These are phyloP conservation scores for Charaxes varanes DNA, from an alignment of 1,140 invertebrate species.

Conservation along the genomic window DNA sequence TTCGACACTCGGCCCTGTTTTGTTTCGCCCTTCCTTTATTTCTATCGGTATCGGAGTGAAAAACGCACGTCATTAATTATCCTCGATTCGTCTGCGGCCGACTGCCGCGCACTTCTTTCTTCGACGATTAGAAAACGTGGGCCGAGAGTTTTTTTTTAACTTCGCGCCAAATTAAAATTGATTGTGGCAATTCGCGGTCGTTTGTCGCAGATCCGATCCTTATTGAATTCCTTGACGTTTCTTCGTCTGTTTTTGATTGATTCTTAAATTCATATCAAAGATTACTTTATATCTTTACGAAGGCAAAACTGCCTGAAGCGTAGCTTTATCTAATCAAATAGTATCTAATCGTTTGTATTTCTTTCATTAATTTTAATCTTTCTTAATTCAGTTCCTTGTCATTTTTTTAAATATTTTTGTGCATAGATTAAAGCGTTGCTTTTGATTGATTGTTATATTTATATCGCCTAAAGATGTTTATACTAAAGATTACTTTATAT, in stretches of 20 bases:
- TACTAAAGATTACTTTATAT: too few relatives aligned
- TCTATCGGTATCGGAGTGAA: slow-evolving; percentile 45
- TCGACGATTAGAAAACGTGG: slow-evolving; percentile 63
- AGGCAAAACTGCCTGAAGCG: too few relatives aligned
- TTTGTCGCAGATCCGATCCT: slow-evolving; percentile 54
- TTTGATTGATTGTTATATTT: too few relatives aligned
- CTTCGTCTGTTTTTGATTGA: slow-evolving; percentile 46
- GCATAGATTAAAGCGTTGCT: too few relatives aligned
- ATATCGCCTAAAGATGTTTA: too few relatives aligned
- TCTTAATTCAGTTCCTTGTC: too few relatives aligned
- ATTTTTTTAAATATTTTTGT: too few relatives aligned
- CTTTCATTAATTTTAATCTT: too few relatives aligned
- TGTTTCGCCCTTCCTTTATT: slow-evolving; percentile 66
- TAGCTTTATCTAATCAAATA: too few relatives aligned
- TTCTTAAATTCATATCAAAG: too few relatives aligned
- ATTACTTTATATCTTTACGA: too few relatives aligned
- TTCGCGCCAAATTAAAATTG: slow-evolving; percentile 59
- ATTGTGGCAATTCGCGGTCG: slow-evolving; percentile 54
- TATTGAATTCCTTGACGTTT: slow-evolving; percentile 42
- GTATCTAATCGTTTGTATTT: too few relatives aligned
- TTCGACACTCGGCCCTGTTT: slow-evolving; percentile 65
- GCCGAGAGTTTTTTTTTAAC: slow-evolving; percentile 34
- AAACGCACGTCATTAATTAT: slow-evolving; percentile 64
- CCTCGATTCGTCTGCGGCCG: slow-evolving; percentile 59
- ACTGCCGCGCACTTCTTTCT: slow-evolving; percentile 52